Evolutionary conservation across 2,888 invertebrate genomes (phyloP), one percentile per base, ranked within the genome.

Genomic region (Drosophila paranaensis): DNA sequence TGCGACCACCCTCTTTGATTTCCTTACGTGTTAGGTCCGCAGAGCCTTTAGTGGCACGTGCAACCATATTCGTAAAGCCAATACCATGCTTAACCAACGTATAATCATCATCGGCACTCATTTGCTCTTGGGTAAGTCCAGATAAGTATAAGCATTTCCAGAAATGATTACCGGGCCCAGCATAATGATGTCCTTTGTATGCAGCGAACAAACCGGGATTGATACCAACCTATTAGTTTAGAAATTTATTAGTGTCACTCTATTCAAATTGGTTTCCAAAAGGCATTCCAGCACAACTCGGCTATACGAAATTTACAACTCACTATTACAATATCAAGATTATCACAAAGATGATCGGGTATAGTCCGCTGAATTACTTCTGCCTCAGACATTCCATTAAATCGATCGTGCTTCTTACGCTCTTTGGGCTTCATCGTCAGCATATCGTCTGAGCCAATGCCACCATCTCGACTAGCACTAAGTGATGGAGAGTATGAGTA

Each of bases 121-220:
- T 96, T 92, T 98, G 98, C 91, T 98, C 98, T 69, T 97, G 95
- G 16, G 98, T 98, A 66, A 99, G 94, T 9, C 98, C 98, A 54
- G 98, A 97, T 81, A 98, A 94, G 93, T 97, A 98, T 74, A 99
- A 94, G 93, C 98, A 99, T 94, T 98, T 98, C 99, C 99, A 99
- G 94, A 99, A 99, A 94, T 99, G 99, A 94, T 99, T 99, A 51
- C 99, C 99, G 51, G 98, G 98, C 58, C 99, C 99, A 60, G 99
- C 98, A 94, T 99, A 99, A 93, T 99, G 98, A 93, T 99, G 99
- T 3, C 98, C 98, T 93, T 98, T 98, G 94, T 98, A 98, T 77
- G 99, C 99, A 80, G 99, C 98, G 94, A 98, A 98, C 90, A 98
- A 94, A 3, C 99, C 98, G 13, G 99, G 99, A 94, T 99, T 99